Evolutionary conservation across 1,140 invertebrate genomes (phyloP), one percentile per base, ranked within the genome.

Genomic region (Plodia interpunctella): DNA sequence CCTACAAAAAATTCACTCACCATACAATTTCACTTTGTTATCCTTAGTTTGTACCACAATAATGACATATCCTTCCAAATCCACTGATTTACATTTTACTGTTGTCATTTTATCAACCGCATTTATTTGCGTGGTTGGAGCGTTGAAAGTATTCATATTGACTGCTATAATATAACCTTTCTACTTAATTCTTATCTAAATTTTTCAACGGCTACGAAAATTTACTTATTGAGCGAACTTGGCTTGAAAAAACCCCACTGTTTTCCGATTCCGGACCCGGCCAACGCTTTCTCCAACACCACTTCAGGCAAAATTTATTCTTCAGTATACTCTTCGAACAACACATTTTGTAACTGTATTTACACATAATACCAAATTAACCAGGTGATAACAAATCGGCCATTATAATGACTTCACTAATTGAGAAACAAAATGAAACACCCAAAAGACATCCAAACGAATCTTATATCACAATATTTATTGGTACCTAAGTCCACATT

Each of bases 51-150:
- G 96, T 63, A 97, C 96, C 77, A 98, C 91, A 83, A 98, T 97
- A 83, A 98, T 98, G 81, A 98, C 97, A 91, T 98, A 98, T 74
- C 97, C 97, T 72, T 96, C 96, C 82, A 98, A 92, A 92, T 98
- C 97, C 76, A 98, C 96, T 91, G 87, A 85, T 74, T 90, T 90
- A 56, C 83, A 88, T 68, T 90, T 90, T 18, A 90, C 88, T 55
- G 88, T 88, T 61, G 87, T 90, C 83, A 90, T 89, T 75, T 90
- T 90, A 58, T 88, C 83, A 55, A 88, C 79, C 25, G 84, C 65
- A 63, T 82, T 88, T 55, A 87, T 88, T 68, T 88, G 83, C 51
- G 83, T 85, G 6, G 84, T 89, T 0, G 87, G 87, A 11, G 84
- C 83, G 69, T 87, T 89, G 50, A 89, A 87, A 9, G 87, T 68